Evolutionary conservation across 2,888 invertebrate genomes (phyloP), one percentile per base, ranked within the genome.

Genomic region (Pandemis corylana): DNA sequence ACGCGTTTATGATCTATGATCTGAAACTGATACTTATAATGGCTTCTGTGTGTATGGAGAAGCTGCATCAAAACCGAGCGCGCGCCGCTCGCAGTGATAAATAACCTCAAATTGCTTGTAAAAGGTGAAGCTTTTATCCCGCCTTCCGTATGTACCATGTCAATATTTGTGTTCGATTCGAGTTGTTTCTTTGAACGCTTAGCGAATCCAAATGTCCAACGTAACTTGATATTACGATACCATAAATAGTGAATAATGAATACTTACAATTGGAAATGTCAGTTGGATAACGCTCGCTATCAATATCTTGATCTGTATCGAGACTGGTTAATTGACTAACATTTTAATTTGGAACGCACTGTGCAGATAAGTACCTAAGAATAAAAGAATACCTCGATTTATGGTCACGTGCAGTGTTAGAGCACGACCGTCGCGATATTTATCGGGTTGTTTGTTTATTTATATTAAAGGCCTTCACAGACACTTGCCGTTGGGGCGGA

Each of bases 21-120:
- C 89, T 91, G 94, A 93, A 94, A 94, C 90, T 92, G 94, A 94
- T 94, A 94, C 94, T 93, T 92, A 91, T 93, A 91, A 93, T 94
- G 90, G 94, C 94, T 94, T 93, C 94, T 92, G 94, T 94, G 90
- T 91, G 94, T 94, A 91, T 92, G 91, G 90, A 91, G 91, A 90
- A 91, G 91, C 90, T 90, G 88, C 86, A 89, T 88, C 89, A 87
- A 89, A 90, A 89, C 84, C 86, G 85, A 84, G 85, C 85, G 84
- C 78, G 80, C 82, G 80, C 78, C 81, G 80, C 82, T 81, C 80
- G 81, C 87, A 84, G 88, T 92, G 92, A 94, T 94, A 93, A 92
- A 94, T 92, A 92, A 92, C 90, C 84, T 88, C 89, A 91, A 93
- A 93, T 91, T 90, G 90, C 91, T 93, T 93, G 92, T 93, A 93